Conservation (phyloP, 2,113 vertebrate genomes). For the Pleuronectes platessa region DNA sequence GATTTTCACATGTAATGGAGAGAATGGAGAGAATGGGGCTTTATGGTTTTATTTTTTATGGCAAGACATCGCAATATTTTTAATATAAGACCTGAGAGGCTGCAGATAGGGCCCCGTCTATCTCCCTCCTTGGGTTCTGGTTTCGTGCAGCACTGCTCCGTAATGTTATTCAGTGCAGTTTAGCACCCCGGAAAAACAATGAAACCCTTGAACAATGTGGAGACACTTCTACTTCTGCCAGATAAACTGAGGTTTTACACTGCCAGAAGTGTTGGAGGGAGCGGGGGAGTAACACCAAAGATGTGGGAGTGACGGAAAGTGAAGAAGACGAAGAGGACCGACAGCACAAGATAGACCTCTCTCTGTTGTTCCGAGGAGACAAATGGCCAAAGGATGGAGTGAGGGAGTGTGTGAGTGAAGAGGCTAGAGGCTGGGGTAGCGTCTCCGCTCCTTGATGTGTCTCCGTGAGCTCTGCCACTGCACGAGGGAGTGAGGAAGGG, state of each 20-base stretch:
- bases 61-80: not conserved
- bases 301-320: constrained; percentile 44
- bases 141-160: not conserved
- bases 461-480: constrained; percentile 9
- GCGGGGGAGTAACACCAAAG: constrained; percentile 28
- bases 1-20: not conserved
- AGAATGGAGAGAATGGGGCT: constrained; percentile 1
- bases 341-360: constrained; percentile 24
- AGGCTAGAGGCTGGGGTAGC: not conserved
- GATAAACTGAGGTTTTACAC: constrained; percentile 36
- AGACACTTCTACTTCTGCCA: constrained; percentile 31
- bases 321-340: constrained; percentile 31
- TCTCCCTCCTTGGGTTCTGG: constrained; percentile 3
- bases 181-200: constrained; percentile 8
- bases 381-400: constrained; percentile 28
- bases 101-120: not conserved
- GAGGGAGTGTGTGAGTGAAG: not conserved
- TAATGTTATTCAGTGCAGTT: not conserved
- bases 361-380: constrained; percentile 17
- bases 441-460: not conserved
- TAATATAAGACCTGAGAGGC: not conserved
- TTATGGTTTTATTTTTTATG: not conserved
- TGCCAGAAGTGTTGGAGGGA: constrained; percentile 50
- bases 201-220: constrained; percentile 15
- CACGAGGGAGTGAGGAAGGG: constrained; percentile 8